A percentile compares a stretch with the other conserved stretches of the same genome.
phyloP scores from a whole-genome alignment of 2,113 vertebrate species.

The Zosterops japonicus region DNA sequence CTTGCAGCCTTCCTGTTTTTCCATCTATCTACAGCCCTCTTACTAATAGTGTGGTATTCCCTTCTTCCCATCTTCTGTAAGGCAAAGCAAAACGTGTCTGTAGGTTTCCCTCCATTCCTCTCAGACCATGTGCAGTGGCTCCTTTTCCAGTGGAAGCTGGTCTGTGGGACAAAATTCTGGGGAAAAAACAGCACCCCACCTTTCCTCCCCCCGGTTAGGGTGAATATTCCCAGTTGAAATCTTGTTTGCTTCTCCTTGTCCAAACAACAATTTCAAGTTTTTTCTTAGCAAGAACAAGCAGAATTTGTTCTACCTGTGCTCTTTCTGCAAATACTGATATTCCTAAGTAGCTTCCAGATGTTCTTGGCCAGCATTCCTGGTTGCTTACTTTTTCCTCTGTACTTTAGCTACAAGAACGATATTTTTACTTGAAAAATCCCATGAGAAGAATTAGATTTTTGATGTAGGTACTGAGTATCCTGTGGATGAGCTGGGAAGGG shows the following conservation, averaged over 20 bases:
- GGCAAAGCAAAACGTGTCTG: not conserved
- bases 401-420: not conserved
- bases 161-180: not conserved
- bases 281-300: not conserved
- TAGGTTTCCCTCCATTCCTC: not conserved
- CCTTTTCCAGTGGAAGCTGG: not conserved
- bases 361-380: not conserved
- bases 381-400: not conserved
- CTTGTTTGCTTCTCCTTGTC: not conserved
- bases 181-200: too few species aligned
- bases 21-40: not conserved
- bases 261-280: not conserved
- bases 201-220: fast-evolving
- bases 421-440: not conserved
- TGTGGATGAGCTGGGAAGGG: not conserved
- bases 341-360: not conserved
- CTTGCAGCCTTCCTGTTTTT: not conserved
- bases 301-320: not conserved
- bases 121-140: not conserved
- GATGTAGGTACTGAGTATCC: not conserved
- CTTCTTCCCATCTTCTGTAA: not conserved
- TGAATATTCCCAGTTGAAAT: not conserved
- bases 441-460: not conserved
- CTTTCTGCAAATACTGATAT: not conserved
- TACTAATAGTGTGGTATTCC: not conserved